phyloP scores from a whole-genome alignment of 1,140 invertebrate genomes.

The Lysiphlebus fabarum region DNA sequence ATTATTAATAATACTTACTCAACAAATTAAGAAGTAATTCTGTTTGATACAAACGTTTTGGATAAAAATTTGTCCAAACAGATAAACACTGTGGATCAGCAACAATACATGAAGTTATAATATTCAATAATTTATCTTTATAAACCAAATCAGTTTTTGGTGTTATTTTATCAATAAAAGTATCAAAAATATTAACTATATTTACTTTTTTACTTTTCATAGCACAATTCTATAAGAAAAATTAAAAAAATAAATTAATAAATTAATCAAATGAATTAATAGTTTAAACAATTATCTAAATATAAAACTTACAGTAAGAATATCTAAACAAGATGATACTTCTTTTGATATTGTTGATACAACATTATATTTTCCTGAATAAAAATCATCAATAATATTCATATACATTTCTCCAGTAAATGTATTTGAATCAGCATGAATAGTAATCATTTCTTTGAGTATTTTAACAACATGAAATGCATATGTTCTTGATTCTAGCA shows the following conservation, averaged over 20 bases:
- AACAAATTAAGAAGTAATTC: conserved; percentile 53
- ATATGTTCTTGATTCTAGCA: conserved; percentile 71
- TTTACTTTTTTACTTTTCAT: conserved; percentile 47
- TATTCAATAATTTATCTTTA: conserved; percentile 50
- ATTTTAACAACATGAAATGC: conserved; percentile 68
- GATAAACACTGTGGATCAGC: conserved; percentile 55
- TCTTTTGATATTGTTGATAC: neutral
- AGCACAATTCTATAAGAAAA: conserved; percentile 40
- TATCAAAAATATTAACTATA: conserved; percentile 50
- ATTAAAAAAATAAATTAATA: conserved; percentile 25
- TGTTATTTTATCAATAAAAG: conserved; percentile 49
- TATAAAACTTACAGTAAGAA: too few relatives aligned
- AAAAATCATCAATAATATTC: conserved; percentile 46
- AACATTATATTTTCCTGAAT: conserved; percentile 45
- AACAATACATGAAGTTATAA: conserved; percentile 51
- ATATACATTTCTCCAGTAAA: conserved; percentile 52
- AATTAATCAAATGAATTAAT: too few relatives aligned
- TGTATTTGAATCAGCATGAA: conserved; percentile 36
- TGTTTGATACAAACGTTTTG: conserved; percentile 55
- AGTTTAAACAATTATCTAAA: too few relatives aligned
- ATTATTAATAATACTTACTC: conserved; percentile 41
- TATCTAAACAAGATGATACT: too few relatives aligned
- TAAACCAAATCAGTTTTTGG: conserved; percentile 42
- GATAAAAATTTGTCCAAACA: conserved; percentile 57
- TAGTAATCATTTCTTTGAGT: conserved; percentile 62